Evolutionary conservation across 2,113 vertebrate genomes (phyloP).

Genomic region (Neogobius melanostomus): DNA sequence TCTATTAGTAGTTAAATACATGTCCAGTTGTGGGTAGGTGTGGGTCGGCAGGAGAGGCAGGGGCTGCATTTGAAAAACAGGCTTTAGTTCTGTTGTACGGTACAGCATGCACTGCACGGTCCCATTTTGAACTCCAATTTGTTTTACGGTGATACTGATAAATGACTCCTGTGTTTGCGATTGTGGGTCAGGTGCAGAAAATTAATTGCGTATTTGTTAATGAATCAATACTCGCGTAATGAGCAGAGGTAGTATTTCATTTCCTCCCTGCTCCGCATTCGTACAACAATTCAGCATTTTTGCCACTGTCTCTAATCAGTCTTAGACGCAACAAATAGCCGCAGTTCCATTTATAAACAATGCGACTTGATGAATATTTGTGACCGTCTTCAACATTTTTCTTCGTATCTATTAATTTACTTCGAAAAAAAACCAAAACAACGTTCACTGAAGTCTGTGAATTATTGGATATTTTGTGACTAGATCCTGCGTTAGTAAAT

Average conservation of each 20-base stretch:
- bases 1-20: slow-evolving; percentile 48
- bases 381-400: neutral
- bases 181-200: slow-evolving; percentile 23
- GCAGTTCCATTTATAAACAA: slow-evolving; percentile 15
- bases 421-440: neutral
- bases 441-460: neutral
- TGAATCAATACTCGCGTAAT: slow-evolving; percentile 41
- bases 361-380: slow-evolving; percentile 10
- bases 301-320: slow-evolving; percentile 36
- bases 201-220: slow-evolving; percentile 40
- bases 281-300: slow-evolving; percentile 16
- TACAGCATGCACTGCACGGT: slow-evolving; percentile 3
- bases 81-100: slow-evolving; percentile 13
- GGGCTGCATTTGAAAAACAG: slow-evolving; percentile 22
- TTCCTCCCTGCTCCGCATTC: slow-evolving; percentile 7
- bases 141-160: slow-evolving; percentile 19
- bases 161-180: slow-evolving; percentile 26
- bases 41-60: neutral
- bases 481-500: no score
- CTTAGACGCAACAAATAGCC: slow-evolving; percentile 8
- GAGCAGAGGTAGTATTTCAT: slow-evolving; percentile 22
- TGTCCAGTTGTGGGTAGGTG: slow-evolving; percentile 16
- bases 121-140: slow-evolving; percentile 22
- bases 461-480: neutral
- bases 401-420: slow-evolving; percentile 2